Evolutionary conservation across 2,888 invertebrate genomes (phyloP), one percentile per base, ranked within the genome.

Genomic region (Lithophane socia): DNA sequence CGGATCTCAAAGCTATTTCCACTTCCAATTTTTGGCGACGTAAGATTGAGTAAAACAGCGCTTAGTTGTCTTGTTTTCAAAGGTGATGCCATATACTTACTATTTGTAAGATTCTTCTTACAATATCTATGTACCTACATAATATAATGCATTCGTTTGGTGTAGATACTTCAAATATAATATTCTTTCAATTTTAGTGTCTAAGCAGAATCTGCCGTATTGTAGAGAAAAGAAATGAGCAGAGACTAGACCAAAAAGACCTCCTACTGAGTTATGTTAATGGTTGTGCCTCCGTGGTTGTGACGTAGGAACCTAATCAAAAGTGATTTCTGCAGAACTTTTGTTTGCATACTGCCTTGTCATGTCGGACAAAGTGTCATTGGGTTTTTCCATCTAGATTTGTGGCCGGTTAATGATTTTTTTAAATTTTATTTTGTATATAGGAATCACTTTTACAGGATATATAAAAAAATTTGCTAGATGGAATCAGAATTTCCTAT

Each of bases 31-130:
- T 58, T 58, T 47, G 47, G 9, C 5, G 0, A 54, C 18, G 8
- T n/a, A 3, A 58, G 29, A 77, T 77, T 77, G 21, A 21, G 47
- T 49, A 65, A 77, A 37, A 64, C 21, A 21, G 29, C 63, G 10
- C 5, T 52, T 18, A 37, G 44, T 54, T 13, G 16, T 47, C 8
- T 61, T 49, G 8, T 44, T 24, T 12, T 44, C 29, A 13, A 24
- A 21, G 52, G 18, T 21, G 10, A 13, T 18, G 29, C 3, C 24
- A 16, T 56, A 4, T 18, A 13, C 13, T 12, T 18, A 13, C 9
- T 12, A 52, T 44, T 52, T 58, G 3, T 16, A 49, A 16, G 12
- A 69, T 21, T 24, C 2, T 42, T 52, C 24, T 16, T 24, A 61
- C 24, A 56, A 56, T n/a, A n/a, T 56, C 9, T 16, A 21, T 49